Evolutionary conservation across 2,113 vertebrate genomes (phyloP), one percentile per base, ranked within the genome.

Genomic region (Plestiodon gilberti): DNA sequence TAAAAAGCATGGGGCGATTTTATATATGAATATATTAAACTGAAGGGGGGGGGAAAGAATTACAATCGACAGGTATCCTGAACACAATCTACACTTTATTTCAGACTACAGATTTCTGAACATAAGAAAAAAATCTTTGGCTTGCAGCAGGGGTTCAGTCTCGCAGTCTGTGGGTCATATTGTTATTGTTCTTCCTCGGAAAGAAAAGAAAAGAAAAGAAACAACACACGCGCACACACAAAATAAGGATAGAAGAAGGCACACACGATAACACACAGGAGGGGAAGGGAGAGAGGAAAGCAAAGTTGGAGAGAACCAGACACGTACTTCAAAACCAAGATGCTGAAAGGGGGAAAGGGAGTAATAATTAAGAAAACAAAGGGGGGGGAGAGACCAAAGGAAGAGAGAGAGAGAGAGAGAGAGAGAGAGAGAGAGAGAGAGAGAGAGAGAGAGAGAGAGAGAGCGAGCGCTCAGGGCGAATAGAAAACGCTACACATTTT

Each of bases 101-200:
- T 98, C 97, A 98, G 98, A 98, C 98, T 98, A 98, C 98, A 98
- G 96, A 95, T 97, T 97, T 97, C 97, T 98, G 98, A 98, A 98
- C 98, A 99, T 98, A 98, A 98, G 97, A 81, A 86, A 86, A 98
- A 99, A 99, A 99, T 99, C 99, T 99, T 99, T 99, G 99, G 99
- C 97, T 99, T 99, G 97, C 96, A 97, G 97, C 97, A 97, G 95
- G 96, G 94, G 97, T 93, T 97, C 95, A 95, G 96, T 93, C 95
- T 97, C 96, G 96, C 96, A 95, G 96, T 96, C 95, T 96, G 96
- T 94, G 92, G 96, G 87, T 94, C 90, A 90, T 93, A 94, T 91
- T 94, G 94, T 88, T 90, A 86, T 93, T 92, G 90, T 82, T 43
- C 89, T 84, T 74, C 30, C 77, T 59, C 22, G 28, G 84, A 40